Evolutionary conservation across 2,888 invertebrate species (phyloP), one percentile per base, ranked within the genome.

Genomic region (Amphipyra berbera): DNA sequence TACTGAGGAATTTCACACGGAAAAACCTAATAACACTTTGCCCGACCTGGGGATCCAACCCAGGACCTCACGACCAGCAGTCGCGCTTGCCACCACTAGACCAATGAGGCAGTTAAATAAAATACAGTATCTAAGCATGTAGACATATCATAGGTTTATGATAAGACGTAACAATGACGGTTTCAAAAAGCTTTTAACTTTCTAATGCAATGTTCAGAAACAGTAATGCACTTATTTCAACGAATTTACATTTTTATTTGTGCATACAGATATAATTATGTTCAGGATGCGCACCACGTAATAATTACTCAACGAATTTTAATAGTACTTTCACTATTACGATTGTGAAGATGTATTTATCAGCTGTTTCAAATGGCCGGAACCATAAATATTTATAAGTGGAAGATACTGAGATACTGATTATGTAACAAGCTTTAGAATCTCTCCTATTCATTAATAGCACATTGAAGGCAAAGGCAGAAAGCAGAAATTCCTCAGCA

Each of bases 251-350:
- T 71, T 58, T 71, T 61, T 55, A 66, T 73, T 41, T 55, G 62
- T 62, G 35, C 52, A 37, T 47, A 57, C 21, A 55, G 21, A 46
- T 55, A 42, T 42, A 52, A 68, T 53, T 40, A 59, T 48, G 13
- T 35, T 58, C 38, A 6, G 13, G 58, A 66, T 63, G 46, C 52
- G 14, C 40, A 50, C 44, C 61, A 46, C 58, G 61, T 67, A 54
- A 61, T 56, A 61, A 70, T 70, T 68, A 63, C 21, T 47, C 10
- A 42, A 48, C 44, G 54, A 62, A 63, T 74, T 73, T 71, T 55
- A 68, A 41, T 45, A 61, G 42, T 38, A 74, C 67, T 72, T 62
- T 76, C 75, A 74, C 75, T 70, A 47, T 61, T 69, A 63, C 38
- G 14, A 49, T 48, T 45, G 41, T 55, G 33, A 57, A 59, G 35